Evolutionary conservation across 2,888 invertebrate species (phyloP), one percentile per base, ranked within the genome.

Genomic region (Dynastes maya): DNA sequence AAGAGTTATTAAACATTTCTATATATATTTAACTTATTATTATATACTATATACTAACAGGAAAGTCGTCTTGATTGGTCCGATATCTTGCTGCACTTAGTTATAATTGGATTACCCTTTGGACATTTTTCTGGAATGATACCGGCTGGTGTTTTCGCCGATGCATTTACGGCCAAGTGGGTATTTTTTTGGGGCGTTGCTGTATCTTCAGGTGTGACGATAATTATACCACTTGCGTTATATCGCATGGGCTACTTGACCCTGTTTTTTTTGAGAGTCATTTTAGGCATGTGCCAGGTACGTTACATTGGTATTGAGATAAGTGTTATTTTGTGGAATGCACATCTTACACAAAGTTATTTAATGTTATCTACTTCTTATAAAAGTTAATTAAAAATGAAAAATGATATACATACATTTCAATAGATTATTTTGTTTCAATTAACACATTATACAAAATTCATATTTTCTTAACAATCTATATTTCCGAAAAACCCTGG

Each of bases 271-370:
- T 2, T 71, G 2, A 72, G 78, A 8, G 27, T 71, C 27, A 0
- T 55, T 13, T 64, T 78, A 53, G 78, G 80, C n/a, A 11, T 80
- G 13, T 27, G 9, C 3, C 78, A 78, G 70, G 80, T 77, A 80
- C 8, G 45, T 45, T 45, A 2, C 11, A 45, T 45, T 45, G 9
- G 11, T 45, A 45, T 45, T 45, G 8, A 45, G 45, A 11, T 45
- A 45, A 8, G 1, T 45, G 37, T 6, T 37, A 37, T 37, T 22
- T 22, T 22, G 22, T 22, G 22, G 22, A 22, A 1, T 22, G 22
- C 22, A 22, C 22, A 22, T 22, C 22, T 22, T 22, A 22, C 22
- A 22, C 22, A 22, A 22, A 22, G 22, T 22, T 22, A 22, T 22
- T 22, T 22, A 22, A 22, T 22, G 22, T 22, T 22, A 22, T 22